Base-by-base conservation (phyloP, 2,888 invertebrate species). In the Mythimna loreyi region DNA sequence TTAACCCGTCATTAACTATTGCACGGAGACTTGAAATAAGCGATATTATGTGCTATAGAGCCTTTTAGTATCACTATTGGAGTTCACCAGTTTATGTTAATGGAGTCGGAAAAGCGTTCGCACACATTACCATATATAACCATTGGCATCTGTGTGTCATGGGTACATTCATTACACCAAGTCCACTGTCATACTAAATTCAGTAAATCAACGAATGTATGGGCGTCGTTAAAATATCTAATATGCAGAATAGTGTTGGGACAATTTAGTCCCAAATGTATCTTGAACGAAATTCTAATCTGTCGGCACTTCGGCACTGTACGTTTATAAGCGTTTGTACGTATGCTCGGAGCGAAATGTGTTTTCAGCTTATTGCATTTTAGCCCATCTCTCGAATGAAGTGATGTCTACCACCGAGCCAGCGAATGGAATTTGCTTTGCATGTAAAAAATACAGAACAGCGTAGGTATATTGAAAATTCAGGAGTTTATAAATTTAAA, bases 261-360 rank as follows among this genome's bases (percentile, higher is more conserved):
- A 71, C 52, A 59, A 63, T 71, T 60, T 78, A 63, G 65, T 69
- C 57, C 71, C 60, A 61, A 76, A 76, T 55, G 49, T 60, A 70
- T 80, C 71, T 78, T 70, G 59, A 40, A 36, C 21, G 62, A 78
- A 74, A 59, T 62, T 58, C 64, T 58, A 33, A 53, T 47, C 49
- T 62, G 45, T 72, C 45, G 25, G n/a, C 52, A 55, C 49, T 40
- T 61, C 11, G 43, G 30, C 49, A 63, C 60, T 58, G 45, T 55
- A 47, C 30, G 43, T 71, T 55, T 52, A 56, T 61, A 50, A 1
- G 45, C 25, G 13, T n/a, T n/a, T n/a, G n/a, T 57, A 45, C 97
- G n/a, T 97, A 97, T 90, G 97, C 97, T 85, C 97, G 97, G 86
- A 97, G 55, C 25, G 56, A 61, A 71, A 71, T 82, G 67, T 63